Evolutionary conservation across 35 echinoderm and acorn worm species (phyloP).

Genomic region (Ptychodera flava): DNA sequence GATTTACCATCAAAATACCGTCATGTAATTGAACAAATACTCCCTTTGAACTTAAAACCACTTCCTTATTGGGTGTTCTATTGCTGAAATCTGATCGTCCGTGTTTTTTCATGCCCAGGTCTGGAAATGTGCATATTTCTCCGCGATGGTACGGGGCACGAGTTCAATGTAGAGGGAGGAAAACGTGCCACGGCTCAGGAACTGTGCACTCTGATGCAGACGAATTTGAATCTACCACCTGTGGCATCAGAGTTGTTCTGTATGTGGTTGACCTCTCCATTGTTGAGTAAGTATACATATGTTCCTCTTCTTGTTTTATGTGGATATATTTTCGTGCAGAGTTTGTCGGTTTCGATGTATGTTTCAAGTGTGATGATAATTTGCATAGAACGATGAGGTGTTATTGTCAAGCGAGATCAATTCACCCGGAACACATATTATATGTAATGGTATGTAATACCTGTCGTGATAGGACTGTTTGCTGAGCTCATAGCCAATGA

Average conservation of each 20-base stretch:
- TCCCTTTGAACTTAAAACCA: too few relatives aligned
- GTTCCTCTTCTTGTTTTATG: background rate
- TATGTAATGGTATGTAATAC: background rate
- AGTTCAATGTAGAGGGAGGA: slow-evolving; percentile 9
- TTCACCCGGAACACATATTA: background rate
- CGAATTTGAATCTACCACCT: background rate
- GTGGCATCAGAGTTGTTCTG: slow-evolving; percentile 7
- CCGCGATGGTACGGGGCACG: background rate
- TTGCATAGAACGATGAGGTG: background rate
- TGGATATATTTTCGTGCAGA: background rate
- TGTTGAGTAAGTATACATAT: slow-evolving; percentile 7
- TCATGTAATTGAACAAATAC: too few relatives aligned
- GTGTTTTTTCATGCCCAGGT: too few relatives aligned
- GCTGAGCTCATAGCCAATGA: too few relatives aligned
- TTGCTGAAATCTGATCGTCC: too few relatives aligned
- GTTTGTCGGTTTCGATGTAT: background rate
- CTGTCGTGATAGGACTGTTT: too few relatives aligned
- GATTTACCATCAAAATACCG: too few relatives aligned
- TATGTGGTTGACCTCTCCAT: slow-evolving; percentile 7
- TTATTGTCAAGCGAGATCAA: background rate
- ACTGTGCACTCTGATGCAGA: background rate
- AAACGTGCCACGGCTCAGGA: background rate
- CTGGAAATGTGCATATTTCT: slow-evolving; percentile 23
- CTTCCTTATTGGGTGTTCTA: too few relatives aligned
- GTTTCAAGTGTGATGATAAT: background rate